Base-by-base conservation (phyloP, 2,888 invertebrate species). In the Patella pellucida region DNA sequence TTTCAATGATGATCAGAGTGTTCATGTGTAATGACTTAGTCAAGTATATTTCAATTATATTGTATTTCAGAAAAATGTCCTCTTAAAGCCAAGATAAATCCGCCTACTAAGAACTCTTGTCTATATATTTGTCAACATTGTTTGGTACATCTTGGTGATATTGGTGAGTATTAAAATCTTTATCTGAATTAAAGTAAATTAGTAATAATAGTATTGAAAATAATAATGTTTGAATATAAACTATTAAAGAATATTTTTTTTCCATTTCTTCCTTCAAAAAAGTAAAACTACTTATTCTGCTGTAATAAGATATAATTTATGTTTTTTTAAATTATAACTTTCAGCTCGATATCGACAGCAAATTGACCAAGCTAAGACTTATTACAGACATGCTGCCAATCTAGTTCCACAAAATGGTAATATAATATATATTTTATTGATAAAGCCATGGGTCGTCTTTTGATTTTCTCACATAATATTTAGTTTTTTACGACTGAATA, bases 41-140 rank as follows among this genome's bases (percentile, higher is more conserved):
- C n/a, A n/a, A n/a, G n/a, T n/a, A n/a, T n/a, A n/a, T n/a, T n/a
- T n/a, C n/a, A n/a, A 62, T 51, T 73, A 16, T n/a, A 75, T 74
- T 23, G 62, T 52, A 52, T 79, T 83, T n/a, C 82, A 88, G 88
- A 88, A 76, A 86, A 85, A 76, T 82, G 81, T 50, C 81, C 83
- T 16, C 69, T 84, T 73, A 85, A 86, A 73, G 82, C 84, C 68
- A 88, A 85, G 76, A 88, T 88, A 54, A 88, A 86, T 67, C 83
- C 85, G 11, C 89, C 90, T 1, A 90, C 88, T 82, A 87, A 86
- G 78, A 89, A 94, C 67, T 95, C 95, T 14, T 95, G 95, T 88
- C 93, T 95, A 77, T 96, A 96, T 91, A 95, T 96, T 85, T 95
- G 95, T 89, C 96, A 96, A 89, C 95, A 96, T 91, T 96, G 96